Conservation (phyloP, 1,140 invertebrate species). For the Heliconius nattereri region DNA sequence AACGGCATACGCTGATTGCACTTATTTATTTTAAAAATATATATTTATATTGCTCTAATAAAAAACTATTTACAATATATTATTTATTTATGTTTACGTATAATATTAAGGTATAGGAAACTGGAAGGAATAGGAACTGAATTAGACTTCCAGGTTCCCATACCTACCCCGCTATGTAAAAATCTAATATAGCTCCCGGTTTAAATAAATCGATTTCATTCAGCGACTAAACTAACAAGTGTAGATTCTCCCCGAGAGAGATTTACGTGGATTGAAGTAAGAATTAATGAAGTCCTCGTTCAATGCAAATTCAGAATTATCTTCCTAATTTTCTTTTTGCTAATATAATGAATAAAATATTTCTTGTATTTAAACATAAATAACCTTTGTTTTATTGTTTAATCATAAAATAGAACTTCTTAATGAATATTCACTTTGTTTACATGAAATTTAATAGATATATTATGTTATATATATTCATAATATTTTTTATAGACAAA, state of each 20-base stretch:
- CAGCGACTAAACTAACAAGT: not conserved
- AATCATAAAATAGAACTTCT: not conserved
- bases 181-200: not conserved
- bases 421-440: too few species aligned
- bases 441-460: not conserved
- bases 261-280: conserved; percentile 33
- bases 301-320: conserved; percentile 33
- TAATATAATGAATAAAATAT: conserved; percentile 11
- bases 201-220: not conserved
- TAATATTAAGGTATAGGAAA: too few species aligned
- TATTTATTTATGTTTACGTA: too few species aligned
- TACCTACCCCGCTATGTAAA: not conserved
- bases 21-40: too few species aligned
- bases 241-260: conserved; percentile 22
- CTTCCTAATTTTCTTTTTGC: conserved; percentile 20
- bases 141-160: not conserved
- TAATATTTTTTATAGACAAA: too few species aligned
- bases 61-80: too few species aligned
- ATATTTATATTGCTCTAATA: too few species aligned
- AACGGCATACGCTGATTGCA: too few species aligned
- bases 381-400: not conserved
- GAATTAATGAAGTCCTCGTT: conserved; percentile 32
- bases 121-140: too few species aligned
- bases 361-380: not conserved
- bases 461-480: too few species aligned